Conservation (phyloP, 2,113 vertebrate genomes). For the Sylvietta virens region DNA sequence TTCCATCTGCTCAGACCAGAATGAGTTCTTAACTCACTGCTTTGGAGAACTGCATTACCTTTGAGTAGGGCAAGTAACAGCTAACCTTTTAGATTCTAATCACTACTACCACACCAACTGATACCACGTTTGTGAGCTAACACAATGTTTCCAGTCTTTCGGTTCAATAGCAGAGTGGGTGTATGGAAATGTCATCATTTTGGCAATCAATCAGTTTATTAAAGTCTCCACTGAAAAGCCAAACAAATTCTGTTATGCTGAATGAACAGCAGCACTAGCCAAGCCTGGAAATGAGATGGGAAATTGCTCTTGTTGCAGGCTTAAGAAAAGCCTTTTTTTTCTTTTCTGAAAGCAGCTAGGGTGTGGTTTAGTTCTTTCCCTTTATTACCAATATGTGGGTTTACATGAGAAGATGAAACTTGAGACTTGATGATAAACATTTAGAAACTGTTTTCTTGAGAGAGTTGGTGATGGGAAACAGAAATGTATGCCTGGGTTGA, state of each 20-base stretch:
- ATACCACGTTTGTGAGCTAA: slow-evolving; percentile 7
- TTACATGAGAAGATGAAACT: not conserved
- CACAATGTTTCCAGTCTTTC: slow-evolving; percentile 52
- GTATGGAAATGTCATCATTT: slow-evolving; percentile 64
- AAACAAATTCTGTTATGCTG: slow-evolving; percentile 36
- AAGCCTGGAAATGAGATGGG: not conserved
- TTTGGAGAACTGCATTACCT: not conserved
- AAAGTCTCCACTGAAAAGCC: slow-evolving; percentile 15
- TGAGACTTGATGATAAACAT: not conserved
- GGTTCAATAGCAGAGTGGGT: slow-evolving; percentile 57
- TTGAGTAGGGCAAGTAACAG: not conserved
- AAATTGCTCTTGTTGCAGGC: not conserved
- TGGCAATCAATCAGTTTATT: slow-evolving; percentile 66
- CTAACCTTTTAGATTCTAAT: slow-evolving; percentile 34
- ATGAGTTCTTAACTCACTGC: not conserved
- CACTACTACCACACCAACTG: slow-evolving; percentile 13
- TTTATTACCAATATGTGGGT: not conserved
- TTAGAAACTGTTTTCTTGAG: not conserved
- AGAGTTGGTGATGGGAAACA: not conserved
- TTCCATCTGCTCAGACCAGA: not conserved
- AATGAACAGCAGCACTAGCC: slow-evolving; percentile 14
- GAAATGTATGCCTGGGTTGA: not conserved
- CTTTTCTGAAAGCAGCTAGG: not conserved
- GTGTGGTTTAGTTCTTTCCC: slow-evolving; percentile 5
- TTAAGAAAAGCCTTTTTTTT: not conserved